Evolutionary conservation across 2,888 invertebrate genomes (phyloP), one percentile per base, ranked within the genome.

Genomic region (Pachycephus smyrnensis): DNA sequence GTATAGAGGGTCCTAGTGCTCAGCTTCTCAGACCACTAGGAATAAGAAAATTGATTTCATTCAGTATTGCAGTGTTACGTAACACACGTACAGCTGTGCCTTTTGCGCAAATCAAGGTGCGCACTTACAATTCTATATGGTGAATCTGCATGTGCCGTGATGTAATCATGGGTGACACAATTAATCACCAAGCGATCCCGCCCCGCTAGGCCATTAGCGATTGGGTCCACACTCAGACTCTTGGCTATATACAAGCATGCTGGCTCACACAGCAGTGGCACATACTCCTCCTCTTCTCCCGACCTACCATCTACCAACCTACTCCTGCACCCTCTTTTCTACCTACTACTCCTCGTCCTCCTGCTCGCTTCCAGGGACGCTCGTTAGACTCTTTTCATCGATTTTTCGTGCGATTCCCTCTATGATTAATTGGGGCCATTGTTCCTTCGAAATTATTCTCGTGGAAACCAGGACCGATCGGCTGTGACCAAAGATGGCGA

Each of bases 111-210:
- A 35, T 6, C 35, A 6, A 35, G 6, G 6, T 35, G 33, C 4
- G 33, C 33, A 35, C 9, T 35, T 6, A 35, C 35, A 35, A 35
- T 35, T 35, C 1, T 82, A 84, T 85, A 83, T 85, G 83, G 82
- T 80, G 83, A 83, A 83, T 83, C 81, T 82, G 86, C 86, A 82
- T 83, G 81, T 84, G 81, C 84, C 85, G 85, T 88, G 86, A 89
- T 88, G 89, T 89, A 90, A 90, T 89, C 89, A 88, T 84, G 87
- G 87, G 82, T 88, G 89, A 89, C 88, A 89, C 89, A 88, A 90
- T 90, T 90, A 89, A 89, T 90, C 89, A 89, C 87, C 84, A 86
- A 85, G 84, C 87, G 88, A 85, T 88, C 86, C 85, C 81, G 83
- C 82, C 86, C 85, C 81, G 83, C 84, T 79, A 83, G 84, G 83